Evolutionary conservation across 2,888 invertebrate species (phyloP).

Genomic region (Cenopis cana): DNA sequence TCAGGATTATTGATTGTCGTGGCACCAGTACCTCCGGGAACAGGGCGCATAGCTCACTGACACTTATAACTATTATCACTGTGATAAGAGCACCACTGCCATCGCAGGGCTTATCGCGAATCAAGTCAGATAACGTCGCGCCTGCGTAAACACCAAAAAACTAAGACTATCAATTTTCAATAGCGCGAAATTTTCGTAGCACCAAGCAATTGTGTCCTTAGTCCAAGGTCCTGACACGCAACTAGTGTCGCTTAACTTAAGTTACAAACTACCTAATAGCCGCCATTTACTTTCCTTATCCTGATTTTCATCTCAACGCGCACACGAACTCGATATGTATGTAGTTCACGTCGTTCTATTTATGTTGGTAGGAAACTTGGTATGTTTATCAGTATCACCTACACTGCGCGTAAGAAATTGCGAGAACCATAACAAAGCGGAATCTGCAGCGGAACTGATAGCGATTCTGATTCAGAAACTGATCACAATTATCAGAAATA

Average conservation of each 20-base stretch:
- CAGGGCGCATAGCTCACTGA: conserved; percentile 81
- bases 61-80: conserved; percentile 84
- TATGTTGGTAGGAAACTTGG: not conserved
- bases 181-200: conserved; percentile 50
- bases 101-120: conserved; percentile 80
- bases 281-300: conserved; percentile 48
- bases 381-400: conserved; percentile 25
- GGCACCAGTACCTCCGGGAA: conserved; percentile 71
- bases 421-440: conserved; percentile 34
- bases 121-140: conserved; percentile 76
- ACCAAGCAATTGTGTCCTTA: conserved; percentile 6
- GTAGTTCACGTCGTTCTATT: conserved; percentile 22
- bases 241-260: conserved; percentile 51
- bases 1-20: conserved; percentile 68
- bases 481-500: conserved; percentile 28
- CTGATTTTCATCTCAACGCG: conserved; percentile 19
- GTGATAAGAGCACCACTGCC: conserved; percentile 81
- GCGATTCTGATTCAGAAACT: conserved; percentile 21
- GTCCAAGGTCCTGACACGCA: conserved; percentile 13
- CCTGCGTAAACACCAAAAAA: conserved; percentile 71
- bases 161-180: conserved; percentile 65
- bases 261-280: conserved; percentile 54
- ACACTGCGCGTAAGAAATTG: conserved; percentile 35
- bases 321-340: conserved; percentile 8
- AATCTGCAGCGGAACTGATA: conserved; percentile 33